Evolutionary conservation across 2,113 vertebrate species (phyloP).

Genomic region (Macrotis lagotis): DNA sequence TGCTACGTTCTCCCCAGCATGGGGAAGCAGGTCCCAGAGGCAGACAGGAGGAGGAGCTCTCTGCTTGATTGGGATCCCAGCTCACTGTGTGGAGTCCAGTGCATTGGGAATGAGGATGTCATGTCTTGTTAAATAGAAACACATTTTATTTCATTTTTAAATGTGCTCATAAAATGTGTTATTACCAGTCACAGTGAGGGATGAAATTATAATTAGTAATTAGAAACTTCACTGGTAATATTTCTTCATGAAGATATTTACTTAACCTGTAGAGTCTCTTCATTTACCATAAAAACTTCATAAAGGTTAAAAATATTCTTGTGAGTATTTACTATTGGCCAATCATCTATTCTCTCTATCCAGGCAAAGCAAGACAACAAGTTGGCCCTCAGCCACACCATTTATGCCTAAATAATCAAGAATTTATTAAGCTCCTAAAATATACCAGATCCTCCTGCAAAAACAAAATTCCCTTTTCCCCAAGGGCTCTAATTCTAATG

Average conservation of each 20-base stretch:
- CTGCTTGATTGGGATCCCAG: not conserved
- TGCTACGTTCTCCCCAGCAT: not conserved
- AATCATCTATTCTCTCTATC: not conserved
- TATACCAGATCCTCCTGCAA: not conserved
- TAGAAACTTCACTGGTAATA: not conserved
- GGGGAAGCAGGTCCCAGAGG: not conserved
- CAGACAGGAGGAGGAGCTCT: not conserved
- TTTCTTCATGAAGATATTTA: not conserved
- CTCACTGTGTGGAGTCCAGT: not conserved
- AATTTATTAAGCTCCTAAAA: not conserved
- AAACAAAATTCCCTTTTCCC: not conserved
- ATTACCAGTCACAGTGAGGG: not conserved
- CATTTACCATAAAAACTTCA: not conserved
- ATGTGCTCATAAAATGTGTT: not conserved
- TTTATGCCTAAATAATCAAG: not conserved
- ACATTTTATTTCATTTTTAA: not conserved
- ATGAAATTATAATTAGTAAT: not conserved
- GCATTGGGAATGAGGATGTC: not conserved
- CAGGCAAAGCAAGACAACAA: not conserved
- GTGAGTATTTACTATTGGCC: not conserved
- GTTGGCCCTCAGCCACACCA: not conserved
- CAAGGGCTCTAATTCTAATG: not conserved
- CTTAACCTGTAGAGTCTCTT: not conserved
- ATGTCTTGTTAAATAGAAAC: not conserved
- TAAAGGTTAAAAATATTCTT: not conserved